Base-by-base conservation (phyloP, 2,888 invertebrate genomes). In the Leptarthrus brevirostris region DNA sequence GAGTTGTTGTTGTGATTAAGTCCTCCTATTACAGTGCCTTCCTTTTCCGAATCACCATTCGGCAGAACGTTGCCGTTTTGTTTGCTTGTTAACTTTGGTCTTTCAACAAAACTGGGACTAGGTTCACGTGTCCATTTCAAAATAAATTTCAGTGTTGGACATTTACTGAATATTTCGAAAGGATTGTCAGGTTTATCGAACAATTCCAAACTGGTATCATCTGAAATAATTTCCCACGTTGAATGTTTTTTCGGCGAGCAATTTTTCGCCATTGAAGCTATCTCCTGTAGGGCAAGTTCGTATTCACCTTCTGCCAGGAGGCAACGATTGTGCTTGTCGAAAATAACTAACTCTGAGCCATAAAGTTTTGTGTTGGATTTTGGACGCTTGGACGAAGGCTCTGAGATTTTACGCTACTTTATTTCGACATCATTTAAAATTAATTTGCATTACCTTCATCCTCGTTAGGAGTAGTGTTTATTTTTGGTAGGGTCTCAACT, bases 241-340 rank as follows among this genome's bases (percentile, higher is more conserved):
- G 92, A 90, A 79, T 88, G 86, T 80, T 91, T 91, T 81, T 90
- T 91, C 10, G 93, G 92, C 1, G 90, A 88, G 36, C 86, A 86
- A 81, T 86, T 87, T 71, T 82, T 81, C 76, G 71, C 20, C 34
- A 66, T 70, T 52, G 84, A 82, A 70, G 84, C 84, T 44, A 93
- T 88, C 79, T 95, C 94, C 80, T 94, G 92, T 76, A 97, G 86
- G 66, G 93, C 91, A 74, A 97, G 86, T 82, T 96, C 96, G 84
- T 97, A 97, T 82, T 96, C 94, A 2, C 96, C 97, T 78, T 95
- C 94, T 0, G 92, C 92, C 64, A 96, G 87, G 72, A 95, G 87
- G 82, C 96, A 96, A 14, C 94, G 90, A 81, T 92, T 94, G 80
- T 94, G 92, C 82, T 95, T 95, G 83, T 97, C 96, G 81, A 94